Conservation (phyloP, 2,113 vertebrate genomes). For the Hiodon alosoides region DNA sequence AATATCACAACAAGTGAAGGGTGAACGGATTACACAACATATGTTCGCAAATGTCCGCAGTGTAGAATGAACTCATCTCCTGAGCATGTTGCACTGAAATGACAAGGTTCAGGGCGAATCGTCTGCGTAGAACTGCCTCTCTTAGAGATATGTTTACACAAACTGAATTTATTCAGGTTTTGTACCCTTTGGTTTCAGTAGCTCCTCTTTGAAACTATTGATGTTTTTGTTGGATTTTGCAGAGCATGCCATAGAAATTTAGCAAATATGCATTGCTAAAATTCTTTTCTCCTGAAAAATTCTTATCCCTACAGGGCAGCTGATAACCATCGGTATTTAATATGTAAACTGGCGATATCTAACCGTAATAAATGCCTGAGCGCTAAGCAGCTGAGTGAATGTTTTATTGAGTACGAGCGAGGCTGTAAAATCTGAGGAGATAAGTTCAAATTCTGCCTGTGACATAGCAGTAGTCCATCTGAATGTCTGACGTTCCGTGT, state of each 20-base stretch:
- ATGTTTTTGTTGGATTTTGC: not conserved
- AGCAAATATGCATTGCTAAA: conserved; percentile 2
- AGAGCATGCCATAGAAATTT: not conserved
- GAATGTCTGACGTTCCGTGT: conserved; percentile 34
- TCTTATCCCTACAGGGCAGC: conserved; percentile 38
- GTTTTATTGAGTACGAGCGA: conserved; percentile 44
- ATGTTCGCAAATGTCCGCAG: no score
- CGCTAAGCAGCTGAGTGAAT: conserved; percentile 23
- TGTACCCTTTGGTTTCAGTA: no score
- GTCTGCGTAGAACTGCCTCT: no score
- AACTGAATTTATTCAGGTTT: no score
- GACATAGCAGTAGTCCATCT: conserved; percentile 44
- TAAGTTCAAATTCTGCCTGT: conserved; percentile 37
- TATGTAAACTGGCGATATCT: conserved; percentile 44
- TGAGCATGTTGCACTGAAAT: no score
- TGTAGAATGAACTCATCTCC: no score
- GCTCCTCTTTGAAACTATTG: no score
- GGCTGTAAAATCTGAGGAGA: conserved; percentile 31
- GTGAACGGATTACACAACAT: no score
- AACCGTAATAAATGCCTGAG: conserved; percentile 35
- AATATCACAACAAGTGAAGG: no score
- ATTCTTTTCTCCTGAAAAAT: conserved; percentile 30
- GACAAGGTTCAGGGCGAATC: no score
- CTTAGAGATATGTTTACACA: no score
- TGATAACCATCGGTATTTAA: conserved; percentile 45